Conservation (phyloP, 2,113 vertebrate genomes). For the Antigone vipio region DNA sequence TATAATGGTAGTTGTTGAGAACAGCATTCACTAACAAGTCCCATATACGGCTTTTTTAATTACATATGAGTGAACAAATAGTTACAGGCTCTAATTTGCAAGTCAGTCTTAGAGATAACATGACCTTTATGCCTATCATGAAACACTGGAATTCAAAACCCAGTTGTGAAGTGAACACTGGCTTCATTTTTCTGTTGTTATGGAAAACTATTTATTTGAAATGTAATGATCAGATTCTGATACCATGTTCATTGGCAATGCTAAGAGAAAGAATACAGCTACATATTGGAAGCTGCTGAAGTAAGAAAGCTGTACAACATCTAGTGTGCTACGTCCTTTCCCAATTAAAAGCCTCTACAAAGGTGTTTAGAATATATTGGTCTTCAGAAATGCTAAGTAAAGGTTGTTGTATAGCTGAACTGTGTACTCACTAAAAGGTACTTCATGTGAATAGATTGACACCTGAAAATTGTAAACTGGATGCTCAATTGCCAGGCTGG, state of each 20-base stretch:
- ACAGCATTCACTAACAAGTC: background rate
- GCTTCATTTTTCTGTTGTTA: background rate
- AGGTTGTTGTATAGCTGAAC: background rate
- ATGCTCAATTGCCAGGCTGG: rapidly evolving
- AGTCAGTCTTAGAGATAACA: background rate
- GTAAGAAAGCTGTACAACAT: background rate
- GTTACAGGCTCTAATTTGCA: background rate
- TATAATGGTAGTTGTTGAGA: background rate
- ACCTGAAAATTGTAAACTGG: background rate
- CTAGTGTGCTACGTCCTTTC: background rate
- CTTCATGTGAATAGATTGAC: background rate
- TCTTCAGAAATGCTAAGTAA: background rate
- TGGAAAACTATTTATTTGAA: background rate
- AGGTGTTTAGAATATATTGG: background rate
- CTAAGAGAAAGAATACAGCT: background rate
- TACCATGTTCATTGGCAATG: background rate
- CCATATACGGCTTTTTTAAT: background rate
- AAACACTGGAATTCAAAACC: background rate
- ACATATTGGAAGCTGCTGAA: background rate
- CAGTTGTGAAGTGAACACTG: background rate
- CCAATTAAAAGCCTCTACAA: background rate
- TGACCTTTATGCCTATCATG: background rate
- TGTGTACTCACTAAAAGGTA: background rate
- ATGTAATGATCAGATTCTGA: background rate
- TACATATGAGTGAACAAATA: background rate